Evolutionary conservation across 2,113 vertebrate genomes (phyloP).

Genomic region (Gopherus flavomarginatus): DNA sequence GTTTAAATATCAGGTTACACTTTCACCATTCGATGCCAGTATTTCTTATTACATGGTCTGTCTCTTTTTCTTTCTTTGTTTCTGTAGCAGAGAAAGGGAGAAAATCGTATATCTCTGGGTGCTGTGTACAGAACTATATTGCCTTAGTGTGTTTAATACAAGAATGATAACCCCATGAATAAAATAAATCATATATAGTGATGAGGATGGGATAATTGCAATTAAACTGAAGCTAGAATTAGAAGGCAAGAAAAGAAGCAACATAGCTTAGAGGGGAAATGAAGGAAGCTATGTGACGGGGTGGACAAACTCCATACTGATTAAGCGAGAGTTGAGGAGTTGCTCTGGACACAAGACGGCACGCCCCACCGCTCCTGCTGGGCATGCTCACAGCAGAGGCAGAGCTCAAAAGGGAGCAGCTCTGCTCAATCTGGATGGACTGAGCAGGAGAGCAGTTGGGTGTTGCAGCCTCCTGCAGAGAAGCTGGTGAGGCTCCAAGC

Average conservation of each 20-base stretch:
- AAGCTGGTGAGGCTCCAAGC: no score
- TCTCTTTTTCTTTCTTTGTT: not conserved
- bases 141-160: not conserved
- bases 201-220: not conserved
- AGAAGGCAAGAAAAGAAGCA: not conserved
- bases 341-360: no score
- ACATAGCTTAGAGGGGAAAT: no score
- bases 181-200: not conserved
- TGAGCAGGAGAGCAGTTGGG: no score
- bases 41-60: not conserved
- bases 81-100: not conserved
- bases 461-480: no score
- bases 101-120: not conserved
- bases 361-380: no score
- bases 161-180: not conserved
- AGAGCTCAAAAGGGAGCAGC: no score
- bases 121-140: not conserved
- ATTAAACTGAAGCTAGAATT: accelerated
- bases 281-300: no score
- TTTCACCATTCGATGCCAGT: not conserved
- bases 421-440: no score
- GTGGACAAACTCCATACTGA: no score
- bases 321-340: no score
- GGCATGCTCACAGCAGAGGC: no score
- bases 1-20: not conserved